These are phyloP conservation scores for Monarcha castaneiventris DNA, from an alignment of 2,113 vertebrate genomes.

Conservation along the genomic window DNA sequence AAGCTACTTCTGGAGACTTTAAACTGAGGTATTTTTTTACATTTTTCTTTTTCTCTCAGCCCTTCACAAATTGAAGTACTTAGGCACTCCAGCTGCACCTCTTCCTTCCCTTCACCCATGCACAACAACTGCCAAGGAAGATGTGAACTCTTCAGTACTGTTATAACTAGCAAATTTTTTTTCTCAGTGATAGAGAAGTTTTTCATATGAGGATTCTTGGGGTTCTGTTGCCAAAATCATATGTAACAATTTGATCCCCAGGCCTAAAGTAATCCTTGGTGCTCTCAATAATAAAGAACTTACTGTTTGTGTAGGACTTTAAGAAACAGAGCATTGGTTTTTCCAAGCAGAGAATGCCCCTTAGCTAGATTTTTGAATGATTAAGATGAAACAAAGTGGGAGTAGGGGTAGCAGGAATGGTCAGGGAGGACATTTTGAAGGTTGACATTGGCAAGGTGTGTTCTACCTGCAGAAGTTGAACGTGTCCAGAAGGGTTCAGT, in stretches of 20 bases:
- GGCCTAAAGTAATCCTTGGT: not conserved
- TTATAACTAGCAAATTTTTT: not conserved
- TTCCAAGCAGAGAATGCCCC: not conserved
- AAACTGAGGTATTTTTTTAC: not conserved
- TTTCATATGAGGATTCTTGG: not conserved
- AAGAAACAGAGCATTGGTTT: not conserved
- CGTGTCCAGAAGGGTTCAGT: not conserved
- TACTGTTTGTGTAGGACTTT: not conserved
- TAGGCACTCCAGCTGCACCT: not conserved
- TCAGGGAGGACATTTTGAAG: not conserved
- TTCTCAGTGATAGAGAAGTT: not conserved
- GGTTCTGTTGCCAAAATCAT: not conserved
- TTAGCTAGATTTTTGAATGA: not conserved
- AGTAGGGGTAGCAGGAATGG: not conserved
- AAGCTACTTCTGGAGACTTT: not conserved
- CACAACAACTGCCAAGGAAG: not conserved
- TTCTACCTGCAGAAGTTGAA: not conserved
- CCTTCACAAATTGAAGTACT: not conserved
- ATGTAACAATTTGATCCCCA: not conserved
- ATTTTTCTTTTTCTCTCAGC: not conserved
- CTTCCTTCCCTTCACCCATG: not conserved
- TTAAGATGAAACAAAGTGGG: not conserved
- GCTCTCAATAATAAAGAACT: not conserved
- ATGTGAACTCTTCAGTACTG: not conserved
- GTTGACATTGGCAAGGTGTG: not conserved